Percentiles rank a stretch among this genome's conserved stretches.
Conservation (phyloP, 1,140 invertebrate genomes). For the Archivesica marissinica region DNA sequence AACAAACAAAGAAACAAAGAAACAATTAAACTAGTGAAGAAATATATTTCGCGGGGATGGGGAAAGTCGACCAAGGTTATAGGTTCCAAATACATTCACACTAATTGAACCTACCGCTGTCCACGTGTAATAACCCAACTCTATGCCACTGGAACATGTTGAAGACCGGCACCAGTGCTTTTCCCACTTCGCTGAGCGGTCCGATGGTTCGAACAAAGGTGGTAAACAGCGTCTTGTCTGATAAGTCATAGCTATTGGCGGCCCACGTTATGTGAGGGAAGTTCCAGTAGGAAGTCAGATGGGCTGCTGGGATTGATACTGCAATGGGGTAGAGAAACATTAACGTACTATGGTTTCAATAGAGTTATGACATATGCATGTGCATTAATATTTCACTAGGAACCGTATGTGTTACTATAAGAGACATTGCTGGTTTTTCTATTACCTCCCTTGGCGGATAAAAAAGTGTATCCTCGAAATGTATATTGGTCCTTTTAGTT, state of each 20-base stretch:
- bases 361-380: no score
- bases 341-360: no score
- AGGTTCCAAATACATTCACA: not conserved
- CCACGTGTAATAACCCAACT: constrained; percentile 45
- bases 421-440: no score
- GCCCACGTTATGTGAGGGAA: constrained; percentile 61
- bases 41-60: no score
- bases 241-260: constrained; percentile 53
- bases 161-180: constrained; percentile 49
- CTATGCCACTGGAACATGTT: constrained; percentile 58
- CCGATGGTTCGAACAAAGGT: constrained; percentile 56
- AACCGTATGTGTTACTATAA: no score
- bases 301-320: constrained; percentile 57
- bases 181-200: constrained; percentile 56
- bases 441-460: no score
- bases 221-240: constrained; percentile 57
- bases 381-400: no score
- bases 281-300: constrained; percentile 63
- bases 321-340: not conserved
- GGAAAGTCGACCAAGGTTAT: not conserved
- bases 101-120: constrained; percentile 32
- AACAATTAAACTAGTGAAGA: no score
- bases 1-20: no score
- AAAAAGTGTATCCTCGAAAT: no score
- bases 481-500: no score